phyloP scores from a whole-genome alignment of 2,113 vertebrate genomes.

The Odocoileus virginianus region DNA sequence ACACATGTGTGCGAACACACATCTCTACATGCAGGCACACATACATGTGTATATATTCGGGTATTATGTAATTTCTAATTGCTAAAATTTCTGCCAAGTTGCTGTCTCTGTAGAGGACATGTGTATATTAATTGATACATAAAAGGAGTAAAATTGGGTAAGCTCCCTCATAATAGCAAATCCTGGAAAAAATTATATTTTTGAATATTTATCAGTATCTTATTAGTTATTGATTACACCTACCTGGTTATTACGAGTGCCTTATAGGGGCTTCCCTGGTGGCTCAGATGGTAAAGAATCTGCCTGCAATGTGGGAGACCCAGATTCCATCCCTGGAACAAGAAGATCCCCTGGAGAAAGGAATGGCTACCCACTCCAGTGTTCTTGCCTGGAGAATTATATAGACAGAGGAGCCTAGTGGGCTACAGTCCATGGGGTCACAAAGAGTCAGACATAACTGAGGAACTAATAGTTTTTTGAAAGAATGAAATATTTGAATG shows the following conservation, averaged over 20 bases:
- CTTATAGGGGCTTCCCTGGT: neutral
- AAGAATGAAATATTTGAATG: slow-evolving; percentile 26
- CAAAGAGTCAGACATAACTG: neutral
- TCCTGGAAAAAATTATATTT: slow-evolving; percentile 19
- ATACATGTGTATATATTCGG: neutral
- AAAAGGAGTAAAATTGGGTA: neutral
- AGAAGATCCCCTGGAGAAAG: neutral
- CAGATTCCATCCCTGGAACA: neutral
- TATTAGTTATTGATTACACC: slow-evolving; percentile 4
- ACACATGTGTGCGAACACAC: neutral
- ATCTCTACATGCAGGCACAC: neutral
- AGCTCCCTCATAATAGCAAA: neutral
- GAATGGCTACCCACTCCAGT: neutral
- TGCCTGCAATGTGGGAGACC: neutral
- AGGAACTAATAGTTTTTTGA: neutral
- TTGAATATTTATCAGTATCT: slow-evolving; percentile 22
- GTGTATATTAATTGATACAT: neutral
- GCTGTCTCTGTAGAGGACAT: neutral
- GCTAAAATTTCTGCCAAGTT: neutral
- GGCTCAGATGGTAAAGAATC: neutral
- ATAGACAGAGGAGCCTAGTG: neutral
- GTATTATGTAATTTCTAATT: neutral
- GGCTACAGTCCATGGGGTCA: neutral
- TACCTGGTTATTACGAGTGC: neutral
- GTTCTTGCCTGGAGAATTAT: neutral